A percentile compares a stretch with the other conserved stretches of the same genome.
These are phyloP conservation scores for Helogale parvula DNA, from an alignment of 2,113 vertebrate genomes.

Conservation along the genomic window DNA sequence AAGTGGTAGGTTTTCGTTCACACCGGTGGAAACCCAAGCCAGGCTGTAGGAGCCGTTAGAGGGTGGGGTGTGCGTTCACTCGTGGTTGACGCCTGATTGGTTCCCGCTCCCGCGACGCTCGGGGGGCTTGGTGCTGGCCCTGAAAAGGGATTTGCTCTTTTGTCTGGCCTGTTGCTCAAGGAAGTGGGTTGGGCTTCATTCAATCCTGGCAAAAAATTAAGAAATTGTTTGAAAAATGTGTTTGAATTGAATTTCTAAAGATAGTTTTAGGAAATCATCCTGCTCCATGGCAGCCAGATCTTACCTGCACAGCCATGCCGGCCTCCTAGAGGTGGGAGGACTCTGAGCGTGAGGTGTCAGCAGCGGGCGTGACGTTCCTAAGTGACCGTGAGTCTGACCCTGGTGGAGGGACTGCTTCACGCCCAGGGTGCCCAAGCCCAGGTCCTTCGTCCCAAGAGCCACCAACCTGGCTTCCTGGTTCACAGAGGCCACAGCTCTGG, in stretches of 20 bases:
- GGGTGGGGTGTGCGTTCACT: fast-evolving
- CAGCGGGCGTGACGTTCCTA: fast-evolving
- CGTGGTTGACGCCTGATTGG: fast-evolving
- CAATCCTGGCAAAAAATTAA: neutral
- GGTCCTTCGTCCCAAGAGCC: neutral
- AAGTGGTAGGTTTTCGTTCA: too few species aligned
- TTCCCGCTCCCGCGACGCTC: fast-evolving
- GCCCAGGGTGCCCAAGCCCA: neutral
- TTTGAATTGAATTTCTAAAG: neutral
- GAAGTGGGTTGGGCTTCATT: neutral
- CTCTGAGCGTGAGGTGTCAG: too few species aligned
- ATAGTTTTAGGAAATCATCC: neutral
- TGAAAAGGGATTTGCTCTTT: too few species aligned
- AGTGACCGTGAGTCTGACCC: fast-evolving
- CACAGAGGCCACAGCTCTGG: neutral
- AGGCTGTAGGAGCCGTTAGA: fast-evolving
- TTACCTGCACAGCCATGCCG: fast-evolving
- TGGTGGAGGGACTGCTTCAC: fast-evolving
- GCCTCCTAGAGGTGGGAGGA: neutral
- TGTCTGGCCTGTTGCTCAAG: too few species aligned
- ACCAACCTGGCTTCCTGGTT: fast-evolving
- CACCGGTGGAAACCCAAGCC: neutral
- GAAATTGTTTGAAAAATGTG: neutral
- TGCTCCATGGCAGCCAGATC: neutral
- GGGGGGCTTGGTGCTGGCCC: neutral